Percentiles rank a stretch among this genome's conserved stretches.
These are phyloP conservation scores for Mixornis gularis DNA, from an alignment of 2,113 vertebrate species.

Conservation along the genomic window DNA sequence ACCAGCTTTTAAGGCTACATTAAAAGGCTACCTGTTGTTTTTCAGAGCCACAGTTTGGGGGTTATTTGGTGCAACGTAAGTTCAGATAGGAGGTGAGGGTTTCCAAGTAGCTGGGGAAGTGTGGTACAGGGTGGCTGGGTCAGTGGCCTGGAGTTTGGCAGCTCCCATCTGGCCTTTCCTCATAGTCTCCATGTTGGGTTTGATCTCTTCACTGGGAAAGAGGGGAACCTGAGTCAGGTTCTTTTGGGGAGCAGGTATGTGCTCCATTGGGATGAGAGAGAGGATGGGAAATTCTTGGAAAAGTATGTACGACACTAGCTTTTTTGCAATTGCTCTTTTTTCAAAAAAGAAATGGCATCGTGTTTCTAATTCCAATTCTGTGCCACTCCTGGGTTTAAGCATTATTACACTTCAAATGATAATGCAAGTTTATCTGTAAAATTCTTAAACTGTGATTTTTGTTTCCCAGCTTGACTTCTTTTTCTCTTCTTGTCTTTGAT, in stretches of 20 bases:
- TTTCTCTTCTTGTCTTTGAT: conserved; percentile 47
- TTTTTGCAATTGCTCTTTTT: neutral
- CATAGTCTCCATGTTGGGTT: neutral
- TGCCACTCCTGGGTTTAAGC: neutral
- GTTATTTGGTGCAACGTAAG: neutral
- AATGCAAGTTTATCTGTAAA: conserved; percentile 24
- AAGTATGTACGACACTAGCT: neutral
- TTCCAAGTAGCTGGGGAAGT: neutral
- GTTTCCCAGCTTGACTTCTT: conserved; percentile 46
- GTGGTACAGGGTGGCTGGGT: neutral
- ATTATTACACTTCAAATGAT: neutral
- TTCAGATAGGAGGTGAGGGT: neutral
- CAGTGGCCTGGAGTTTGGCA: neutral
- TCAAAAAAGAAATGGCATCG: neutral
- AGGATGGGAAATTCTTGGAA: neutral
- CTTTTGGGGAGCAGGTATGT: neutral
- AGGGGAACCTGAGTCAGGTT: neutral
- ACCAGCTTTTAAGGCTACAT: neutral
- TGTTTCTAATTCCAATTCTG: neutral
- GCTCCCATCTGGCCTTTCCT: neutral
- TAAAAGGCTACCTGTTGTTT: neutral
- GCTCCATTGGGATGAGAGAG: neutral
- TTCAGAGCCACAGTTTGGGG: neutral
- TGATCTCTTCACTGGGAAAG: neutral
- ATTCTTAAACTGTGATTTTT: conserved; percentile 36